Evolutionary conservation across 2,888 invertebrate genomes (phyloP), one percentile per base, ranked within the genome.

Genomic region (Chrysolina oricalcia): DNA sequence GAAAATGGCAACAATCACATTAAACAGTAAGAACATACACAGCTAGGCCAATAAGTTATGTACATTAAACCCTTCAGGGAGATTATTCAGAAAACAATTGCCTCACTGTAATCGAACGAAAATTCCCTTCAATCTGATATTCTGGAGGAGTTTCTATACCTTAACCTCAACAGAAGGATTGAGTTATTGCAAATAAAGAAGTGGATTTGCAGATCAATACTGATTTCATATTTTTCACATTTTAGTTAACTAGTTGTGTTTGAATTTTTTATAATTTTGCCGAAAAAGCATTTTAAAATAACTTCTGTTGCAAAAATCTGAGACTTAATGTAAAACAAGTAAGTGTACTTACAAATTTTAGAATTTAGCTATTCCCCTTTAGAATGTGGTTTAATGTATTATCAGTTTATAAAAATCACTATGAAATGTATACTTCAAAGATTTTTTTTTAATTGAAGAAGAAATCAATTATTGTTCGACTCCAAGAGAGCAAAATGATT

Each of bases 1-100:
- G 90, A 90, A 75, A 86, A 88, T 68, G 89, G 88, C 65, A 87
- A 87, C 78, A 88, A 88, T 80, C 85, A 86, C 72, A 86, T 86
- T 59, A 75, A 75, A 69, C 74, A 74, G 21, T 74, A 56, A 19
- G 19, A 19, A 23, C 19, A 23, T 56, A 23, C 15, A 56, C 17
- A 23, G 19, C 56, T 17, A 50, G n/a, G 50, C 19, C n/a, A 19
- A 50, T 50, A 43, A 43, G 13, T 43, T 15, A 43, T 43, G 43
- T 43, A 43, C 5, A 15, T 43, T 15, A 15, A 43, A 15, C 13
- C 43, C 43, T 43, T 50, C 50, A 15, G 48, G n/a, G n/a, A 17
- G 17, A 17, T 50, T 2, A 50, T 50, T 50, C n/a, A 43, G 43
- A 8, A 43, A 43, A 1, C 43, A 10, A 43, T 43, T 13, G 43